These are phyloP conservation scores for Diprion similis DNA, from an alignment of 1,140 invertebrate genomes.

Conservation along the genomic window DNA sequence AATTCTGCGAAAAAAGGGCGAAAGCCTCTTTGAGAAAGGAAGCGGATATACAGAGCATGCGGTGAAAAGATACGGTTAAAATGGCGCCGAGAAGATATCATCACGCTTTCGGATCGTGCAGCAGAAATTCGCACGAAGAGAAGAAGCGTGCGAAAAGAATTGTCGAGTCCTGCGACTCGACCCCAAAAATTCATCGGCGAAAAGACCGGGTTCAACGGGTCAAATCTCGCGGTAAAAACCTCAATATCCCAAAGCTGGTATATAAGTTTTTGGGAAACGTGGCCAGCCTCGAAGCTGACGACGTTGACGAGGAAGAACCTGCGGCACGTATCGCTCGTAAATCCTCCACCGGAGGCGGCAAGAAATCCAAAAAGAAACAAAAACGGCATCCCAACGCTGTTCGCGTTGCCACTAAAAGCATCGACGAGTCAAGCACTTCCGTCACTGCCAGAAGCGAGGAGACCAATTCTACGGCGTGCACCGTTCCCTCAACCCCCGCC, in stretches of 20 bases:
- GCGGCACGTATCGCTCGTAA: neutral
- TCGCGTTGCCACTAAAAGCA: conserved; percentile 8
- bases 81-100: neutral
- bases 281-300: conserved; percentile 6
- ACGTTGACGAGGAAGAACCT: neutral
- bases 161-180: neutral
- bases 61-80: neutral
- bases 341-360: neutral
- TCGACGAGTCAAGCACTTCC: neutral
- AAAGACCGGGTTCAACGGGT: conserved; percentile 9
- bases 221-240: neutral
- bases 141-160: too few relatives aligned
- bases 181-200: neutral
- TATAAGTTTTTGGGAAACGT: conserved; percentile 31
- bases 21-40: too few relatives aligned
- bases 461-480: neutral
- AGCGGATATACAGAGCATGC: too few relatives aligned
- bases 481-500: neutral
- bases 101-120: too few relatives aligned
- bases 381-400: neutral
- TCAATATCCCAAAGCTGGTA: conserved; percentile 30
- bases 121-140: neutral
- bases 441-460: neutral
- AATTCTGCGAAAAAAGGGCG: too few relatives aligned
- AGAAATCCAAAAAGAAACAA: neutral